Base-by-base conservation (phyloP, 2,888 invertebrate species). In the Cephus pulcher region DNA sequence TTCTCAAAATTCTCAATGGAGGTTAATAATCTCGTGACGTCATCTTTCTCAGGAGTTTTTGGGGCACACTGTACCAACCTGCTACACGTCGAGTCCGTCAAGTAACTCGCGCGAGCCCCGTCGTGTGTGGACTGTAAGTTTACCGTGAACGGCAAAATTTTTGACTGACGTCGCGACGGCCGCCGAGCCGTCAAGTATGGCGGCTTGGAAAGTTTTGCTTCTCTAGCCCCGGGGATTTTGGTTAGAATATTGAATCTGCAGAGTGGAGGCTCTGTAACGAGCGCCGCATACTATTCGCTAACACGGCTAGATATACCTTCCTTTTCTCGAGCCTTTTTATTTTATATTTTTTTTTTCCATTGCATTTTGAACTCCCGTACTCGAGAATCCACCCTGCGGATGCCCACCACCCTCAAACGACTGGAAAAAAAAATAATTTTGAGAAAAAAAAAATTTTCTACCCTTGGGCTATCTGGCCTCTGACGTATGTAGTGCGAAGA, bases 221-320 rank as follows among this genome's bases (percentile, higher is more conserved):
- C 85, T 87, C 87, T 90, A 89, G 90, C 91, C 90, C 90, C 88
- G 87, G 91, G 91, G 91, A 91, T 91, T 91, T 91, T 90, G 91
- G 91, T 91, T 91, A 89, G 91, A 91, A 91, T 91, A 91, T 91
- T 91, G 90, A 91, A 91, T 91, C 90, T 89, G 87, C 89, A 85
- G 87, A 87, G 88, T 87, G 84, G 89, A 88, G 88, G 89, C 88
- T 88, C 89, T 90, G 90, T 90, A 90, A 90, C 90, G 89, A 90
- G 89, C 88, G 84, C 80, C 86, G 85, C 82, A 81, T 84, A 84
- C 84, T 83, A 84, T 84, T 82, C 80, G 81, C 82, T 82, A 84
- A 83, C 85, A 79, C 80, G 80, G 82, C 82, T 71, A 30, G 30
- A n/a, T 32, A 30, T 30, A 71, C 75, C 74, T 35, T 32, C 69